Conservation (phyloP, 2,888 invertebrate species). For the Metacarcinus magister region DNA sequence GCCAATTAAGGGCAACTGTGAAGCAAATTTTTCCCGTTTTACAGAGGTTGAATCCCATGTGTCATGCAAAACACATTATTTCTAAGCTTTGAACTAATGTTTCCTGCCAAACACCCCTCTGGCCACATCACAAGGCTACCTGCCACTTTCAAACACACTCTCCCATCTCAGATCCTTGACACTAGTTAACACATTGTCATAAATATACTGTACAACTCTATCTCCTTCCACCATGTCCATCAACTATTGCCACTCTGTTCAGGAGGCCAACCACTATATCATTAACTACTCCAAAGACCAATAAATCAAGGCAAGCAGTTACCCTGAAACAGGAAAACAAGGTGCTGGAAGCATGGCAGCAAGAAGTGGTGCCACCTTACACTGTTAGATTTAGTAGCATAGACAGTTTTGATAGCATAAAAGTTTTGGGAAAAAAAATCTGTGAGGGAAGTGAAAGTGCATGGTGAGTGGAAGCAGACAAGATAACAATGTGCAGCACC, state of each 20-base stretch:
- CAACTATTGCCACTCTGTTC: background rate
- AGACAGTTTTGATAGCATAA: background rate
- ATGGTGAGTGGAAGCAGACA: background rate
- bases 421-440: background rate
- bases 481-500: background rate
- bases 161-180: background rate
- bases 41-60: background rate
- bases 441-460: background rate
- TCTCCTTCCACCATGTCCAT: background rate
- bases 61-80: background rate
- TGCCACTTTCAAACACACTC: background rate
- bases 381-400: background rate
- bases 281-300: background rate
- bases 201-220: background rate
- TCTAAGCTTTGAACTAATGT: background rate
- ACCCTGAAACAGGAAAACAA: background rate
- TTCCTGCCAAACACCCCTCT: background rate
- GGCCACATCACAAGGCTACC: background rate
- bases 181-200: background rate
- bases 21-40: background rate
- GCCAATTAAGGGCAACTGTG: background rate
- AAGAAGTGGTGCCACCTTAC: background rate
- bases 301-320: background rate
- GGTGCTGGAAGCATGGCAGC: background rate
- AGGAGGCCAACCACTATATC: background rate